A percentile compares a stretch with the other conserved stretches of the same genome.
phyloP scores from a whole-genome alignment of 1,140 invertebrate genomes.

The Heterodera schachtii region DNA sequence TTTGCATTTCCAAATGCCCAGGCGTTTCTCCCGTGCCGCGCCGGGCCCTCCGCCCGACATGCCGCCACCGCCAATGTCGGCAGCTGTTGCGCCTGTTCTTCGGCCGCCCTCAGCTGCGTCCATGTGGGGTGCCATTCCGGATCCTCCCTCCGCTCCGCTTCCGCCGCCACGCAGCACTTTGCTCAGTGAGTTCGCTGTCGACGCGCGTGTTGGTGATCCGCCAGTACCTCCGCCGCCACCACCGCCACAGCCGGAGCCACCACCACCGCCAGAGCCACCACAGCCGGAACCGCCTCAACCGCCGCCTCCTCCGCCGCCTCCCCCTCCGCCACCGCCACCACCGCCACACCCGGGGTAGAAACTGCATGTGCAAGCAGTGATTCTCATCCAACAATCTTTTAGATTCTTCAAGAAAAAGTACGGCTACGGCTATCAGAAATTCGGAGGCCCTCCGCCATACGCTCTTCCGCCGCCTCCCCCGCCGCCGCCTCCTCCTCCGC shows the following conservation, averaged over 20 bases:
- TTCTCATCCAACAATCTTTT: neutral
- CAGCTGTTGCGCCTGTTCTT: slow-evolving; percentile 10
- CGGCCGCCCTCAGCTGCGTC: neutral
- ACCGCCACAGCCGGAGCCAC: too few species aligned
- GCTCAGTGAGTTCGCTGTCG: too few species aligned
- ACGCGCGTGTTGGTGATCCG: neutral
- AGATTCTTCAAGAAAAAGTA: slow-evolving; percentile 1
- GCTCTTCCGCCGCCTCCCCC: neutral
- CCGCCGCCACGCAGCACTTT: neutral
- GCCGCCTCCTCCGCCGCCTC: slow-evolving; percentile 1
- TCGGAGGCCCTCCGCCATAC: neutral
- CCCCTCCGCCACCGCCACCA: slow-evolving; percentile 10
- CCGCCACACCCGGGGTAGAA: neutral
- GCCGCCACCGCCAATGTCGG: neutral
- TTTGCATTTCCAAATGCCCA: neutral
- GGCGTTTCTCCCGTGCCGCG: slow-evolving; percentile 14
- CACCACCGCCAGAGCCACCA: neutral
- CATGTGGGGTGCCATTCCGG: slow-evolving; percentile 22
- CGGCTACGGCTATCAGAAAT: slow-evolving; percentile 22
- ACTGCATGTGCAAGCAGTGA: neutral
- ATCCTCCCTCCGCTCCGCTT: slow-evolving; percentile 11
- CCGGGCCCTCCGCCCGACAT: slow-evolving; percentile 16
- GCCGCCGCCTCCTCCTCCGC: neutral
- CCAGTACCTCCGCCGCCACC: too few species aligned
- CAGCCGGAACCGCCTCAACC: neutral